phyloP scores from a whole-genome alignment of 53 echinoderm and acorn worm species.

The Apostichopus leukothele region DNA sequence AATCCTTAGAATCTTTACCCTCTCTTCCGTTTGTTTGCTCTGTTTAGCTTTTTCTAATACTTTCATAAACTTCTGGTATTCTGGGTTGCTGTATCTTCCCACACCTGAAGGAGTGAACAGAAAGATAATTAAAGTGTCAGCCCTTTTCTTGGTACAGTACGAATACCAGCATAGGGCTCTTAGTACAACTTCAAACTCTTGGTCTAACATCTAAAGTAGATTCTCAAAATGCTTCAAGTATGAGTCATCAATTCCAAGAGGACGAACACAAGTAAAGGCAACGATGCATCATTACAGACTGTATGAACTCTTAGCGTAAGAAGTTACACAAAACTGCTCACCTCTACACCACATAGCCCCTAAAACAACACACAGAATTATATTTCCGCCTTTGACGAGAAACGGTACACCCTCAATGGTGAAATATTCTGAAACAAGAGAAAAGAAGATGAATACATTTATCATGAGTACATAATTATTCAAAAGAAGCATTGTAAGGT shows the following conservation, averaged over 20 bases:
- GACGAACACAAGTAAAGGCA: no score
- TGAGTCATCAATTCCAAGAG: no score
- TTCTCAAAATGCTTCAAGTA: no score
- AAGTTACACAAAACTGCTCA: constrained; percentile 22
- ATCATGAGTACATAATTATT: no score
- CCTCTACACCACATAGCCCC: constrained; percentile 72
- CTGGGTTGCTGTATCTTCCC: constrained; percentile 72
- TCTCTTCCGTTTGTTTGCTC: constrained; percentile 54
- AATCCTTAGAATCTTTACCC: constrained; percentile 44
- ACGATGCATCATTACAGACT: no score
- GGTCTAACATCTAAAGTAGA: no score
- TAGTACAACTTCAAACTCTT: no score
- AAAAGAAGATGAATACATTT: not conserved
- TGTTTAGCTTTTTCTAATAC: constrained; percentile 68
- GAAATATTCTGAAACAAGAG: constrained; percentile 63
- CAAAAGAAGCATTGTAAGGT: no score
- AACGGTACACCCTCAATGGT: constrained; percentile 59
- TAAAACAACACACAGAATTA: constrained; percentile 55
- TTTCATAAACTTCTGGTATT: constrained; percentile 71
- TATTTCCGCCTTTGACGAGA: constrained; percentile 53
- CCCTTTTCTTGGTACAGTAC: no score
- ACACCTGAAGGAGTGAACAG: constrained; percentile 52
- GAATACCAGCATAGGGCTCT: no score
- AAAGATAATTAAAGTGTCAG: not conserved
- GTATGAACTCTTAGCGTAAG: no score